Percentiles rank a stretch among this genome's conserved stretches.
Conservation (phyloP, 1,140 invertebrate species). For the Trachymyrmex cornetzi region DNA sequence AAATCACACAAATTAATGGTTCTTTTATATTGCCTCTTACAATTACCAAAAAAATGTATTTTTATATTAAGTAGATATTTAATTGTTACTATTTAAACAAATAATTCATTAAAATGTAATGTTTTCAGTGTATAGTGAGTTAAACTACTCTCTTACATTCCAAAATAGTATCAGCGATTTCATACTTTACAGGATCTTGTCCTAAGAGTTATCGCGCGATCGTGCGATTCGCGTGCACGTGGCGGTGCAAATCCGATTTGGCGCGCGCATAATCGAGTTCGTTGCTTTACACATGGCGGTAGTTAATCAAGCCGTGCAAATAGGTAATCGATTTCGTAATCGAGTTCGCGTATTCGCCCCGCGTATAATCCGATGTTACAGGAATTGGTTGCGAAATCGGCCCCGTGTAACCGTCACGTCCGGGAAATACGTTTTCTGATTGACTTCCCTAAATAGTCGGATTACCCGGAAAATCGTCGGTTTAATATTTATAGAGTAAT, state of each 20-base stretch:
- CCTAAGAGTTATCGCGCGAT: conserved; percentile 26
- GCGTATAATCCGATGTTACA: conserved; percentile 49
- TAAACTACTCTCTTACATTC: background rate
- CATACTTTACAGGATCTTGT: conserved; percentile 12
- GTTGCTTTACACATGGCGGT: conserved; percentile 51
- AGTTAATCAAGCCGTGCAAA: conserved; percentile 59
- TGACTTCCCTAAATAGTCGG: conserved; percentile 45
- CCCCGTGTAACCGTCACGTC: conserved; percentile 40
- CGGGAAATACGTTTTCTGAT: conserved; percentile 49
- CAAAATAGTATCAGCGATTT: background rate
- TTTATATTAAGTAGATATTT: no score
- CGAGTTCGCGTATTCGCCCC: conserved; percentile 49
- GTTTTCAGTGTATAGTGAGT: no score
- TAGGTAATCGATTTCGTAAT: conserved; percentile 57
- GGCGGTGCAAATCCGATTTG: conserved; percentile 48
- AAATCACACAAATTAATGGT: no score
- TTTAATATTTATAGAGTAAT: conserved; percentile 33
- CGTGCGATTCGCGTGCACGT: conserved; percentile 41
- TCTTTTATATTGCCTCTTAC: no score
- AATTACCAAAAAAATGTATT: no score
- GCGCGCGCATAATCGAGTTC: conserved; percentile 46
- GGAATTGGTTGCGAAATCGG: conserved; percentile 52
- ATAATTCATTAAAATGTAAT: no score
- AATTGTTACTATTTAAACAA: no score
- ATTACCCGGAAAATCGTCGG: conserved; percentile 17